Base-by-base conservation (phyloP, 2,888 invertebrate species). In the Cosmia pyralina region DNA sequence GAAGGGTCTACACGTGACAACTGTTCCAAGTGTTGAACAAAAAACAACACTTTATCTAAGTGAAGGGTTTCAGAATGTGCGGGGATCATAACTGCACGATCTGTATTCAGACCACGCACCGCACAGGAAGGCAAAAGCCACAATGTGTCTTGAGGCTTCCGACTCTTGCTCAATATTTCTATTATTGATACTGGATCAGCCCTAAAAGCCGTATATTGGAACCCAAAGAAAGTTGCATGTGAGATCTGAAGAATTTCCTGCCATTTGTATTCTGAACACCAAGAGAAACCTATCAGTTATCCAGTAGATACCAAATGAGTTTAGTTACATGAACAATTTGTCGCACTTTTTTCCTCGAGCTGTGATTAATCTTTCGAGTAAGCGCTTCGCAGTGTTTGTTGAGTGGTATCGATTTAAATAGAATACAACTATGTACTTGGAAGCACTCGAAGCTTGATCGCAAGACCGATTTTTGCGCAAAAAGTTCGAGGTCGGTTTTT, bases 71-170 rank as follows among this genome's bases (percentile, higher is more conserved):
- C 89, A 88, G 89, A 89, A 86, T 89, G 89, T 85, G 83, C 82
- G 83, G 88, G 88, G 81, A 84, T 90, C 86, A 89, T 91, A 91
- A 90, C 90, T 85, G 86, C 76, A 85, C 74, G 79, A 92, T 95
- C 88, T 89, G 90, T 93, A 95, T 95, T 93, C 95, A 87, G 87
- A 83, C 77, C 93, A 91, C 92, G 92, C 79, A 70, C 80, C 79
- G 76, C 81, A 84, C 90, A 92, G 93, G 95, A 94, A 94, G 93
- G 94, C 93, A 92, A 93, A 94, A 93, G 90, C 93, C 93, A 91
- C 93, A 93, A 91, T 91, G 92, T 94, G 93, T 91, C 92, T 90
- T 88, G 88, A 88, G 90, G 92, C 93, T 94, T 94, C 93, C 94
- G 93, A 93, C 83, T 92, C 89, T 86, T 92, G 91, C 92, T 90